These are phyloP conservation scores for Patella ulyssiponensis DNA, from an alignment of 2,888 invertebrate genomes.

Conservation along the genomic window DNA sequence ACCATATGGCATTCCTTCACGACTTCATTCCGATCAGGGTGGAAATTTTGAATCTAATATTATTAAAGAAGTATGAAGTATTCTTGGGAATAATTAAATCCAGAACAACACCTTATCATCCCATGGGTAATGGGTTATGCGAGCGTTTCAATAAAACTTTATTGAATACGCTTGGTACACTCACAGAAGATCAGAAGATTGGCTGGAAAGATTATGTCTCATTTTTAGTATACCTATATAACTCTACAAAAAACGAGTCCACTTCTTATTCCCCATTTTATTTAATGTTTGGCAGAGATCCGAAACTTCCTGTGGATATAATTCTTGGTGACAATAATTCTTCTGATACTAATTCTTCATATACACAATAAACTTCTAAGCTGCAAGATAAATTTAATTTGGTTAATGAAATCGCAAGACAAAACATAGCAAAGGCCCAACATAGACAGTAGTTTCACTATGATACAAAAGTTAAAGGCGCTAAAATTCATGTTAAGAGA, in stretches of 20 bases:
- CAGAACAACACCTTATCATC: conserved; percentile 39
- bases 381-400: no score
- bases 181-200: conserved; percentile 28
- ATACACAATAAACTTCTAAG: no score
- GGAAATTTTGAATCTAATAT: conserved; percentile 33
- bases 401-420: no score
- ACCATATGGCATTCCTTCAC: conserved; percentile 35
- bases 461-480: no score
- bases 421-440: no score
- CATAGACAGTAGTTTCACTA: no score
- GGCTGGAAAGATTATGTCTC: conserved; percentile 35
- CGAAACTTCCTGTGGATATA: conserved; percentile 35
- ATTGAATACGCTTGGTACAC: conserved; percentile 30
- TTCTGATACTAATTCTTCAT: not conserved
- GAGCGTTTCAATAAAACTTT: conserved; percentile 37
- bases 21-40: conserved; percentile 37
- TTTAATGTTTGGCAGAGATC: conserved; percentile 35
- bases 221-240: conserved; percentile 30
- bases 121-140: conserved; percentile 37
- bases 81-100: conserved; percentile 31
- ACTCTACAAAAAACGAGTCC: conserved; percentile 30
- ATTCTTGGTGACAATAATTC: conserved; percentile 17
- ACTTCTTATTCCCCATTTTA: conserved; percentile 34
- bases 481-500: no score
- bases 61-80: conserved; percentile 30